Evolutionary conservation across 1,140 invertebrate species (phyloP).

Genomic region (Drosophila erecta): DNA sequence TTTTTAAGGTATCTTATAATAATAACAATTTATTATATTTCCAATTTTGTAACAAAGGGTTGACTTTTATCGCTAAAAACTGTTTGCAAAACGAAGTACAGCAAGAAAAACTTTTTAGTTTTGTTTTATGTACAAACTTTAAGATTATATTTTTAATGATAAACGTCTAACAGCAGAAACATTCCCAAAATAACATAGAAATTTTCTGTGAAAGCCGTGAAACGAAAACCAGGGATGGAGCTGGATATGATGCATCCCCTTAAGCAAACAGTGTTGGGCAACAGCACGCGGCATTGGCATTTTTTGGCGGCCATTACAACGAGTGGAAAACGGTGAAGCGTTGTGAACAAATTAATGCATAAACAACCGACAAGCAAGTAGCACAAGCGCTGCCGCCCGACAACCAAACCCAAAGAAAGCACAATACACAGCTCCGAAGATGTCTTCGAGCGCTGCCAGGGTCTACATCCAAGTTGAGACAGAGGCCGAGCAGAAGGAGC

Average conservation of each 20-base stretch:
- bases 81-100: too few species aligned
- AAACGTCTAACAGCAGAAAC: too few species aligned
- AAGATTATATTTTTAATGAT: too few species aligned
- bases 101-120: too few species aligned
- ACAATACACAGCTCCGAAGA: conserved; percentile 56
- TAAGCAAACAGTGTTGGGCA: conserved; percentile 15
- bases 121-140: too few species aligned
- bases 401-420: conserved; percentile 19
- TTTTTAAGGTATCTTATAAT: too few species aligned
- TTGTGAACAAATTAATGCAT: conserved; percentile 50
- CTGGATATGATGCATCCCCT: neutral
- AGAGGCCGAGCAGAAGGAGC: conserved; percentile 85
- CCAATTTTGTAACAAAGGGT: too few species aligned
- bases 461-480: conserved; percentile 85
- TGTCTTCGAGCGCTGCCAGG: conserved; percentile 81
- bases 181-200: too few species aligned
- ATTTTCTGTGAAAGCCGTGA: neutral
- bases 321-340: conserved; percentile 20
- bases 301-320: conserved; percentile 71
- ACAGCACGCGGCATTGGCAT: conserved; percentile 34
- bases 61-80: too few species aligned
- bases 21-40: too few species aligned
- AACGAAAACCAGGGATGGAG: neutral
- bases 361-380: conserved; percentile 43
- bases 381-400: conserved; percentile 8